Evolutionary conservation across 2,113 vertebrate genomes (phyloP).

Genomic region (Acrocephalus kingi): DNA sequence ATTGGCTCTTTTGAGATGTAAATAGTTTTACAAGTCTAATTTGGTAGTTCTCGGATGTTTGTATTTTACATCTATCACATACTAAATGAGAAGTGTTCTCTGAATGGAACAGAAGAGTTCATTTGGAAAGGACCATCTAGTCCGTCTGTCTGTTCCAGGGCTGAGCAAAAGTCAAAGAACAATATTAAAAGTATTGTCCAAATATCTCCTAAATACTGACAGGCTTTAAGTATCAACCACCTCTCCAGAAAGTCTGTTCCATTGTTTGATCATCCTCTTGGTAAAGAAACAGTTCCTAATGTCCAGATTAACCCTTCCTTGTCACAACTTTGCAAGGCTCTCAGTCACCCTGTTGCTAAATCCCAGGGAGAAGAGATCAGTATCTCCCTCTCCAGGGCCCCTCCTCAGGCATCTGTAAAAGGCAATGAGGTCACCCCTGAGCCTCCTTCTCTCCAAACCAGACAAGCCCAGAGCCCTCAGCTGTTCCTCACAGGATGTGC

Average conservation of each 20-base stretch:
- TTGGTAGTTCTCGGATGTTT: neutral
- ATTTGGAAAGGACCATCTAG: neutral
- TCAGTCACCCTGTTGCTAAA: neutral
- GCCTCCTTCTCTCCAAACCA: neutral
- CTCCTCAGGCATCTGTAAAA: neutral
- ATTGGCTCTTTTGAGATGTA: neutral
- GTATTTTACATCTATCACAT: neutral
- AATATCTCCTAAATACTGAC: neutral
- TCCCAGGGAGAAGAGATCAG: neutral
- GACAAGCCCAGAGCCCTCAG: neutral
- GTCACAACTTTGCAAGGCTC: neutral
- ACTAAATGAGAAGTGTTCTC: neutral
- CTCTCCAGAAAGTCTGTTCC: neutral
- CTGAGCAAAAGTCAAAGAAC: neutral
- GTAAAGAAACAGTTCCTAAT: neutral
- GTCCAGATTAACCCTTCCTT: neutral
- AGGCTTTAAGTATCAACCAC: neutral
- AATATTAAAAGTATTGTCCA: neutral
- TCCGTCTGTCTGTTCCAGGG: neutral
- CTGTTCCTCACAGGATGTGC: neutral
- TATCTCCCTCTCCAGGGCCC: fast-evolving
- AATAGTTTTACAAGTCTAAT: neutral
- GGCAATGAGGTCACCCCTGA: neutral
- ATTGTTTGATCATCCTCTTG: neutral
- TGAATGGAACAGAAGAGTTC: neutral